Evolutionary conservation across 2,113 vertebrate species (phyloP).

Genomic region (Lophius piscatorius): DNA sequence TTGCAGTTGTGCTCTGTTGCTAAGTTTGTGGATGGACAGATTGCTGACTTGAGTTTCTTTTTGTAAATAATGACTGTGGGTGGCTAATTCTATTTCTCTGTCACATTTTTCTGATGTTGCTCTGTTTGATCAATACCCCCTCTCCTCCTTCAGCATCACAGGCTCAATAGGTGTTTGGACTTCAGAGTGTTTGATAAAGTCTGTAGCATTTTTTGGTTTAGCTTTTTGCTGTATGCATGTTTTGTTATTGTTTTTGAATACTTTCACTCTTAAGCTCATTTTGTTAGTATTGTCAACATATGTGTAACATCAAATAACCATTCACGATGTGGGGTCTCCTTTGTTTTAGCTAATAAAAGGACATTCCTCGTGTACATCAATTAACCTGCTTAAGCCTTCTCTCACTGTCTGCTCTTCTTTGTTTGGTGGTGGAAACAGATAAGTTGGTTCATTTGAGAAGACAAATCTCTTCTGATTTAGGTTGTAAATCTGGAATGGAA

Average conservation of each 20-base stretch:
- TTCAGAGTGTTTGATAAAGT: constrained; percentile 38
- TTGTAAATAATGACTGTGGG: constrained; percentile 40
- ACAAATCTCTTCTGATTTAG: background rate
- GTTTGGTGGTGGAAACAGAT: constrained; percentile 25
- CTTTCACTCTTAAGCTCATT: constrained; percentile 56
- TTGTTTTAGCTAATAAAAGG: constrained; percentile 93
- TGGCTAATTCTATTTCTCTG: constrained; percentile 32
- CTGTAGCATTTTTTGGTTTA: constrained; percentile 60
- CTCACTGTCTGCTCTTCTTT: constrained; percentile 56
- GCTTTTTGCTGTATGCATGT: constrained; percentile 62
- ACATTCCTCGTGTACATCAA: constrained; percentile 77
- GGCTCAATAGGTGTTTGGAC: constrained; percentile 45
- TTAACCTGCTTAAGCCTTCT: constrained; percentile 36
- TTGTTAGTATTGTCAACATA: constrained; percentile 80
- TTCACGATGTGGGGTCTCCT: constrained; percentile 75
- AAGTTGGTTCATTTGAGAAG: background rate
- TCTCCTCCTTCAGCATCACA: constrained; percentile 20
- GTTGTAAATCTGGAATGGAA: constrained; percentile 24
- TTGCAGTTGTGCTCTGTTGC: constrained; percentile 27
- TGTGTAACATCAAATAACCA: constrained; percentile 54
- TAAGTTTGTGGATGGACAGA: constrained; percentile 34
- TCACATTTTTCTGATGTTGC: constrained; percentile 55
- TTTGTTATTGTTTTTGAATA: constrained; percentile 65
- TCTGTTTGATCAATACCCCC: constrained; percentile 41
- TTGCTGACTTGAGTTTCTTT: constrained; percentile 38